Percentiles rank a stretch among this genome's conserved stretches.
These are phyloP conservation scores for Mythimna vitellina DNA, from an alignment of 2,888 invertebrate genomes.

Conservation along the genomic window DNA sequence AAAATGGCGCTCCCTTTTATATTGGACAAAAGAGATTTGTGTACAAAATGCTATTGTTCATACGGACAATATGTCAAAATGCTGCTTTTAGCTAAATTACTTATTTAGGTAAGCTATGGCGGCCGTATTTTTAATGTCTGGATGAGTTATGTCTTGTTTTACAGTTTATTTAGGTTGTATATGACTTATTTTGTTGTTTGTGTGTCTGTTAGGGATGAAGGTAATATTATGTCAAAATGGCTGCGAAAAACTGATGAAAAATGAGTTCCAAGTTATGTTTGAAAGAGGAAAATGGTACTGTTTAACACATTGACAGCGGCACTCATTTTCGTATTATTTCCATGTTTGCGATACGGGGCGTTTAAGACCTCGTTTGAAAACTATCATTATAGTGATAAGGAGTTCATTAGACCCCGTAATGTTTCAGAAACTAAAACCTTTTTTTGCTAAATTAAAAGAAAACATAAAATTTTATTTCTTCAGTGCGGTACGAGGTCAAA, in stretches of 20 bases:
- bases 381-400: too few species aligned
- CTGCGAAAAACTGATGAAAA: background rate
- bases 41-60: slow-evolving; percentile 81
- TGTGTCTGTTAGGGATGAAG: slow-evolving; percentile 3
- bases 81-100: slow-evolving; percentile 77
- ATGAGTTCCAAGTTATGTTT: background rate
- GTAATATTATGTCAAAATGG: background rate
- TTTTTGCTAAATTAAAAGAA: too few species aligned
- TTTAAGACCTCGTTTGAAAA: too few species aligned
- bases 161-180: slow-evolving; percentile 41
- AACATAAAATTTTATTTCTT: too few species aligned
- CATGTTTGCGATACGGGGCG: too few species aligned
- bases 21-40: slow-evolving; percentile 78
- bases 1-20: slow-evolving; percentile 68
- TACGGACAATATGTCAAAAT: slow-evolving; percentile 82
- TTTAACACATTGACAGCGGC: too few species aligned
- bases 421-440: too few species aligned
- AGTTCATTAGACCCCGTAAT: too few species aligned
- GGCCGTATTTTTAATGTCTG: slow-evolving; percentile 47
- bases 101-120: slow-evolving; percentile 66
- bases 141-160: slow-evolving; percentile 45
- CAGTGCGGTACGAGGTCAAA: too few species aligned
- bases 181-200: slow-evolving; percentile 35
- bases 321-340: too few species aligned
- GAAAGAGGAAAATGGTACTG: too few species aligned